Evolutionary conservation across 2,113 vertebrate species (phyloP), one percentile per base, ranked within the genome.

Genomic region (Hippoglossus stenolepis): DNA sequence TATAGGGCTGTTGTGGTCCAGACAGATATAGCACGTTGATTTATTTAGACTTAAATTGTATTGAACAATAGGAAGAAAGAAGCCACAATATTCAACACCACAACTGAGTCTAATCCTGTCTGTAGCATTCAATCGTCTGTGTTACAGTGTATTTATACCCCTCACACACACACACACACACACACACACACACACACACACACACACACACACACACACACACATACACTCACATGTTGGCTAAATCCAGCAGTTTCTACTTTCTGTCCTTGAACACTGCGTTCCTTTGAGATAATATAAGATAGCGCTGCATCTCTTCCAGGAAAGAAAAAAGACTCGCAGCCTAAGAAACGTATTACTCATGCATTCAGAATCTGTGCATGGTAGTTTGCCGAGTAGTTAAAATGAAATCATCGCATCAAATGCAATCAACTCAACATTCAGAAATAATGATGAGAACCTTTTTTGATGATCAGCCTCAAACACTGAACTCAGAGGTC

Each of bases 251-350:
- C 8, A 58, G 21, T 26, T 58, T 24, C 13, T 26, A 26, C 56
- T 15, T 24, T 58, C 56, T 58, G 56, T 58, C 56, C 56, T 58
- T 58, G 56, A 58, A 58, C 56, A 26, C 56, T 15, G 13, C 56
- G 23, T 58, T 58, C 56, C 56, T 58, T 58, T 57, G 40, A 23
- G 53, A 56, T 56, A 56, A 56, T 5, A 56, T n/a, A 58, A 58
- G 56, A 26, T 18, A 58, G 23, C 2, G 56, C 23, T 58, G 56
- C 56, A 58, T 58, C 54, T 57, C 23, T 57, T 21, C 56, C 56
- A 58, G 23, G 56, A 58, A 58, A 49, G 5, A 18, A 49, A 49
- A 49, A 49, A 24, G 54, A 24, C n/a, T n/a, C 20, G 0, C 0
- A 23, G 54, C n/a, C 56, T 24, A 24, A 58, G 23, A 26, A 58